Base-by-base conservation (phyloP, 2,797 vertebrate species). In the Syngnathus acus region DNA sequence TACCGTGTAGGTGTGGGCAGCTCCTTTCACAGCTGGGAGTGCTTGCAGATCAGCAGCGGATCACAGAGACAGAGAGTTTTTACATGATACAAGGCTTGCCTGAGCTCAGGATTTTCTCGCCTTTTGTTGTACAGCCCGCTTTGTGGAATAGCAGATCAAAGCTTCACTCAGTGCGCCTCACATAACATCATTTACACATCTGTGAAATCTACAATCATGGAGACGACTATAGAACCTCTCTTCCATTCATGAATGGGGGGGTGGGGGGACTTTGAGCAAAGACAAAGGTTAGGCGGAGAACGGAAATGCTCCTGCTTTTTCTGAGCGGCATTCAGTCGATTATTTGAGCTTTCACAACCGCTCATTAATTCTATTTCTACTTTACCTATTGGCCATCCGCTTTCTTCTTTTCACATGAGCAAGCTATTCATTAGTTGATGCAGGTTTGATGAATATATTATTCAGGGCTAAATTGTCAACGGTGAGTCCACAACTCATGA, bases 351-450 rank as follows among this genome's bases (percentile, higher is more conserved):
- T 87, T 87, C 82, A 84, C 79, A 73, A 80, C 72, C 64, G 48
- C 86, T 89, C 84, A 90, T 90, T 89, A 84, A 89, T 88, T 89
- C 87, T 79, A 81, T 89, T 90, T 87, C 86, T 82, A 82, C 84
- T 85, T 88, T 83, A 77, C 82, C 69, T 82, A 82, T 89, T 83
- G 80, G 78, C 82, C 86, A 84, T 89, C 88, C 85, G 82, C 87
- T 87, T 86, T 80, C 84, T 88, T 88, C 81, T 85, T 79, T 89
- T 90, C 86, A 87, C 84, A 81, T 79, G 67, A 82, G 70, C 82
- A 82, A 83, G 81, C 88, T 87, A 85, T 90, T 89, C 89, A 90
- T 91, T 90, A 90, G 82, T 74, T 60, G 72, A 79, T 83, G 84
- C 79, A 57, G 65, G 21, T 23, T 67, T 76, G 77, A 73, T 86